Evolutionary conservation across 1,140 invertebrate genomes (phyloP).

Genomic region (Zaprionus ghesquierei): DNA sequence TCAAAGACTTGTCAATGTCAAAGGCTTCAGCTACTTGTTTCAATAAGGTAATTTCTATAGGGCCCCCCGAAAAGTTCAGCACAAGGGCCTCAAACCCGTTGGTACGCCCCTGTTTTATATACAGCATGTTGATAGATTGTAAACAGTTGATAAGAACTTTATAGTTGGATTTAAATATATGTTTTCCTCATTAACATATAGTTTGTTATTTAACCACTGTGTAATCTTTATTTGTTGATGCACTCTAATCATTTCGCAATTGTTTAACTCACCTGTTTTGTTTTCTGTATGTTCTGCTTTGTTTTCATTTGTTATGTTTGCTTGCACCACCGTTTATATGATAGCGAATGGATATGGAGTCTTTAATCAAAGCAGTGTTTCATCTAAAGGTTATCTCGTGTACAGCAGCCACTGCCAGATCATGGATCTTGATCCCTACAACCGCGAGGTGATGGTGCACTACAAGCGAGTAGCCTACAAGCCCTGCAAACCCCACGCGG

Average conservation of each 20-base stretch:
- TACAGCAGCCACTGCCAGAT: conserved; percentile 88
- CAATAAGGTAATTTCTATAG: no score
- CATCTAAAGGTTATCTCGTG: conserved; percentile 85
- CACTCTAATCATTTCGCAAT: neutral
- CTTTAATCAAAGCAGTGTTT: conserved; percentile 27
- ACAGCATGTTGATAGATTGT: neutral
- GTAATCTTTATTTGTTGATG: no score
- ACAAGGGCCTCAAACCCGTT: no score
- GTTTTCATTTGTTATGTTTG: neutral
- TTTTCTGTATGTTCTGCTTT: neutral
- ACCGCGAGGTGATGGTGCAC: conserved; percentile 86
- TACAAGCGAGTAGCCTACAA: conserved; percentile 85
- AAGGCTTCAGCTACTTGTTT: no score
- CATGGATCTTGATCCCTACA: conserved; percentile 87
- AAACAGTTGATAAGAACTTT: no score
- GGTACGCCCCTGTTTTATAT: no score
- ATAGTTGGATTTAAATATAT: no score
- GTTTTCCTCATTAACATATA: no score
- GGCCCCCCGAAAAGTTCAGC: no score
- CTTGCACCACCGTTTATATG: neutral
- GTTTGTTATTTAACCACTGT: no score
- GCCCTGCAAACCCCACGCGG: conserved; percentile 83
- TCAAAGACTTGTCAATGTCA: no score
- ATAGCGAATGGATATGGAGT: neutral
- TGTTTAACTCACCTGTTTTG: neutral